phyloP scores from a whole-genome alignment of 2,888 invertebrate species.

The Tiliacea aurago region DNA sequence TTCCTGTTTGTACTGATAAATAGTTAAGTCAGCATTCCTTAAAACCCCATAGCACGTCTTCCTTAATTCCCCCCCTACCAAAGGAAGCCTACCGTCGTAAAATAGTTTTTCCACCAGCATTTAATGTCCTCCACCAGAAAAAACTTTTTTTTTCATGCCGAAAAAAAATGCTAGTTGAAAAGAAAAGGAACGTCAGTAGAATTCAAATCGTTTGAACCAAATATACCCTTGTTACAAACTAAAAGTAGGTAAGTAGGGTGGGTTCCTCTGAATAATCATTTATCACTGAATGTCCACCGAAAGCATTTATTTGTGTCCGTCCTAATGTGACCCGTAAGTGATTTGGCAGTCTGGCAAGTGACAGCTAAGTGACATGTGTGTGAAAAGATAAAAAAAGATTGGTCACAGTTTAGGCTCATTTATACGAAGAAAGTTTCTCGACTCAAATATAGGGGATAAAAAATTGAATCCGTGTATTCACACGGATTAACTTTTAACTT shows the following conservation, averaged over 20 bases:
- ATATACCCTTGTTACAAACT: constrained; percentile 5
- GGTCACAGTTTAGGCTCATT: background rate
- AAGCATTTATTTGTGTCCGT: constrained; percentile 20
- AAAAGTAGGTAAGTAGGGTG: background rate
- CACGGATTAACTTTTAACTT: too few species aligned
- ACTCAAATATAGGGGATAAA: too few species aligned
- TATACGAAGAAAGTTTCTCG: background rate
- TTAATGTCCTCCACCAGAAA: constrained; percentile 3
- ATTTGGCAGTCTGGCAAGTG: constrained; percentile 16
- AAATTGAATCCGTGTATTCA: too few species aligned
- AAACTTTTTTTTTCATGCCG: too few species aligned
- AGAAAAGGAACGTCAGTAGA: background rate
- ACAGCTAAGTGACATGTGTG: constrained; percentile 12
- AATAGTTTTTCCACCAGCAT: background rate
- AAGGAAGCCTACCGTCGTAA: background rate
- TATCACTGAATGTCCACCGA: constrained; percentile 18
- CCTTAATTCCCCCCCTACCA: background rate
- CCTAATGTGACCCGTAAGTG: constrained; percentile 11
- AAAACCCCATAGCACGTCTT: too few species aligned
- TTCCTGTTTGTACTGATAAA: too few species aligned
- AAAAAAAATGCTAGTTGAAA: too few species aligned
- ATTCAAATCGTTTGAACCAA: constrained; percentile 18
- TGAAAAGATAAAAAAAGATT: constrained; percentile 7
- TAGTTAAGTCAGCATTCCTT: too few species aligned
- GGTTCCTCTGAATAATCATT: constrained; percentile 11